phyloP scores from a whole-genome alignment of 2,113 vertebrate species.

The Pontoporia blainvillei region DNA sequence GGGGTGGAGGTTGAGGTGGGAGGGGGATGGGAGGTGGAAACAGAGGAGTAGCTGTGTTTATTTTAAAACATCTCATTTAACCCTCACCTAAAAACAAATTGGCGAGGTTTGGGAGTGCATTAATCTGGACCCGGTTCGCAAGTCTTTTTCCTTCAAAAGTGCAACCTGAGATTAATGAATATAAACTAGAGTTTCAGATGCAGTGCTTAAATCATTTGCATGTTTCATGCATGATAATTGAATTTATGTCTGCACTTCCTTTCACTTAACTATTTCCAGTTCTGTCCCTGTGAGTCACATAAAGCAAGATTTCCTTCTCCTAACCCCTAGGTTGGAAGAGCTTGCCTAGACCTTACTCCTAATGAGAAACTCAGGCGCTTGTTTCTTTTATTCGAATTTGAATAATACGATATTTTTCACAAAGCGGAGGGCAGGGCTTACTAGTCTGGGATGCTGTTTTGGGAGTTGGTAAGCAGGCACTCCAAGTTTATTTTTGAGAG shows the following conservation, averaged over 20 bases:
- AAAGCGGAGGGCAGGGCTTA: neutral
- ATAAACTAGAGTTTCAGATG: conserved; percentile 84
- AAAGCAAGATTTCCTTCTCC: conserved; percentile 40
- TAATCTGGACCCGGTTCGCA: conserved; percentile 83
- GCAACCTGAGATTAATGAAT: conserved; percentile 84
- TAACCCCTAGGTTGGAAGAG: conserved; percentile 15
- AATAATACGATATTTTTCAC: conserved; percentile 14
- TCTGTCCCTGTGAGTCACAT: conserved; percentile 77
- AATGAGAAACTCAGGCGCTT: conserved; percentile 8
- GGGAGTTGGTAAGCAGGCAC: conserved; percentile 64
- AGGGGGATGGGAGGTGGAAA: neutral
- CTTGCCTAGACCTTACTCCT: conserved; percentile 26
- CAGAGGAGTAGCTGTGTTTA: conserved; percentile 78
- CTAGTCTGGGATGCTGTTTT: conserved; percentile 60
- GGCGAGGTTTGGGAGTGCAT: conserved; percentile 82
- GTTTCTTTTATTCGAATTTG: conserved; percentile 49
- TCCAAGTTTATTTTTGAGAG: conserved; percentile 73
- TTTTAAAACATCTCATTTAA: conserved; percentile 80
- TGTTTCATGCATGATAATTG: conserved; percentile 86
- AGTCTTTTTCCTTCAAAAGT: conserved; percentile 81
- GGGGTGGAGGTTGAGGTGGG: neutral
- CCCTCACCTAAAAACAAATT: conserved; percentile 78
- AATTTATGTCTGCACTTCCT: conserved; percentile 85
- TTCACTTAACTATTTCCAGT: conserved; percentile 84
- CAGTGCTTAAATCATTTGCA: conserved; percentile 85